Conservation (phyloP, 2,888 invertebrate species). For the Hyalella azteca region DNA sequence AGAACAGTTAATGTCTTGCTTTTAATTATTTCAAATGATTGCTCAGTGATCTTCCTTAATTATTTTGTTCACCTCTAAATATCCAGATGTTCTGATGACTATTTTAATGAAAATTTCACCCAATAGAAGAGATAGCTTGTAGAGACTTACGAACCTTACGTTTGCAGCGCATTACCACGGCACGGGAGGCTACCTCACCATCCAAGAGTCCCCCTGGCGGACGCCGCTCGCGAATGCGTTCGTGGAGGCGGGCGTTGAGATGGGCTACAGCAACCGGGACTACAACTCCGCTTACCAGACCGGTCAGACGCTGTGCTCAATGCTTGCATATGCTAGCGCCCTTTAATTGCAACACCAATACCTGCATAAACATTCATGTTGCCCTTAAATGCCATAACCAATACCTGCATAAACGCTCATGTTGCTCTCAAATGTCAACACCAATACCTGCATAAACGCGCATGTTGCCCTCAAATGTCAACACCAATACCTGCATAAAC, state of each 20-base stretch:
- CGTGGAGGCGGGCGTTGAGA: conserved; percentile 79
- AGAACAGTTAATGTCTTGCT: conserved; percentile 60
- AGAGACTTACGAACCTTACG: neutral
- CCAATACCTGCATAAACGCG: no score
- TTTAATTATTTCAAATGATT: no score
- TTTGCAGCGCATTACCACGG: conserved; percentile 56
- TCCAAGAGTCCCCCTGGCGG: conserved; percentile 85
- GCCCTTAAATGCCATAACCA: no score
- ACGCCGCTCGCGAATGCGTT: conserved; percentile 83
- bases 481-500: no score
- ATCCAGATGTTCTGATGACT: no score
- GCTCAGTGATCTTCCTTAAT: neutral
- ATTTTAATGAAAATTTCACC: no score
- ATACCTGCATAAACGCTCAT: no score
- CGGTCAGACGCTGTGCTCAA: conserved; percentile 62
- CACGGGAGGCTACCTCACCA: conserved; percentile 77
- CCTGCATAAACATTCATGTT: no score
- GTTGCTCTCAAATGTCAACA: no score
- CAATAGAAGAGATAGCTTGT: neutral
- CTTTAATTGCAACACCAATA: no score
- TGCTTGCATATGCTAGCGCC: neutral
- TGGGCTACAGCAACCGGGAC: conserved; percentile 85
- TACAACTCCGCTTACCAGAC: conserved; percentile 85
- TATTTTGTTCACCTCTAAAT: neutral
- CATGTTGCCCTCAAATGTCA: no score